Conservation (phyloP, 1,140 invertebrate species). For the Holotrichia oblita region DNA sequence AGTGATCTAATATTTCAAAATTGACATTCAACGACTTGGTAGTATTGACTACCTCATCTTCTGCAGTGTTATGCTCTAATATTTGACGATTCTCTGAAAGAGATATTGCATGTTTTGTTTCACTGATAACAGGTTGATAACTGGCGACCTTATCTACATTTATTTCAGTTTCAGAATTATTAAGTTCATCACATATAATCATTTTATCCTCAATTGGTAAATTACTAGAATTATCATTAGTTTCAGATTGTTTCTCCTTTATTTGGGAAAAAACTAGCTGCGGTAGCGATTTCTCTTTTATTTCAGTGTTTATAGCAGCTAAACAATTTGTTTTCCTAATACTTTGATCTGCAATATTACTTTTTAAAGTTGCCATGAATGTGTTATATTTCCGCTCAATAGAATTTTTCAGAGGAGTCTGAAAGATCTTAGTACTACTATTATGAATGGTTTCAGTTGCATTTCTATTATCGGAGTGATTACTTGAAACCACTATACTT, state of each 20-base stretch:
- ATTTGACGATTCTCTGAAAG: too few species aligned
- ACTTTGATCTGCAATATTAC: background rate
- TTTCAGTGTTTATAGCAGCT: background rate
- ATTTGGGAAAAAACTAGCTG: background rate
- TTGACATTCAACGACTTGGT: too few species aligned
- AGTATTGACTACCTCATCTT: too few species aligned
- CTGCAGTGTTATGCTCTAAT: too few species aligned
- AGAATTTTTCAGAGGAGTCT: background rate
- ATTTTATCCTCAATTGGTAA: too few species aligned
- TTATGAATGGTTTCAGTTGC: background rate
- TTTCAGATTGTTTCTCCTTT: background rate
- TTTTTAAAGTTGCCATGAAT: background rate
- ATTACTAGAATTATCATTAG: too few species aligned
- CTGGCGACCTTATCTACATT: too few species aligned
- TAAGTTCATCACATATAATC: too few species aligned
- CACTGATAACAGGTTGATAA: too few species aligned
- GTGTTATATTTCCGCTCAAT: background rate
- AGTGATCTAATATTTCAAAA: too few species aligned
- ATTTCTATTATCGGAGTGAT: background rate
- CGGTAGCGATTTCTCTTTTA: background rate
- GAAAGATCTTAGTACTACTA: background rate
- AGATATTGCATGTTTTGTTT: too few species aligned
- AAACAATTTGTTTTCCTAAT: background rate
- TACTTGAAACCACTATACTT: slow-evolving; percentile 3
- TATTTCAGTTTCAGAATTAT: too few species aligned